Base-by-base conservation (phyloP, 2,888 invertebrate genomes). In the Automeris io region DNA sequence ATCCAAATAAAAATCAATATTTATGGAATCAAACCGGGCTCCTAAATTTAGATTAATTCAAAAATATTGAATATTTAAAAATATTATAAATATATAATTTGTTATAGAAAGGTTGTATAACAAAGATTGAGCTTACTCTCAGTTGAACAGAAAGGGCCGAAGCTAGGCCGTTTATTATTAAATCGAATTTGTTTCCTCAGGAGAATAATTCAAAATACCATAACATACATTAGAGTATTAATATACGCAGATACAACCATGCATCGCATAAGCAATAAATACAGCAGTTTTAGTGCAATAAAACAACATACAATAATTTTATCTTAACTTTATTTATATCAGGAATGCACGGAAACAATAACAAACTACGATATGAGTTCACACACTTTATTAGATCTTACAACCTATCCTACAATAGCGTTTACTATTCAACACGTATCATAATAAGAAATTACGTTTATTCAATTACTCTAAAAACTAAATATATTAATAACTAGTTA, bases 211-310 rank as follows among this genome's bases (percentile, higher is more conserved):
- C 13, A 13, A 12, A 2, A 23, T 5, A 29, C 29, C 11, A 13
- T 11, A 29, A 8, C 29, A 29, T 29, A 29, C n/a, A 29, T 29
- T 16, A 16, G 4, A 16, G 16, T n/a, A n/a, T 16, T 5, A n/a
- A 46, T 51, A 51, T 46, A 43, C 46, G 9, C 29, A 29, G 16
- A 32, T 7, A 24, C 18, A 24, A 37, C 43, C 45, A 48, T 49
- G 47, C 46, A 23, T 47, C 42, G 43, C 45, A 41, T 45, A 52
- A 58, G 49, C 53, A 24, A 57, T n/a, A 41, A 43, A 47, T 70
- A 72, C 70, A 75, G 72, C 63, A 39, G 46, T 61, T 61, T 58
- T 62, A 61, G 69, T 66, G 59, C 60, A 82, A 82, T 79, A 78
- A 82, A 82, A 82, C 80, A 72, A 77, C 71, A 58, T 29, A 29